These are phyloP conservation scores for Tachina lurida DNA, from an alignment of 2,888 invertebrate genomes.

Conservation along the genomic window DNA sequence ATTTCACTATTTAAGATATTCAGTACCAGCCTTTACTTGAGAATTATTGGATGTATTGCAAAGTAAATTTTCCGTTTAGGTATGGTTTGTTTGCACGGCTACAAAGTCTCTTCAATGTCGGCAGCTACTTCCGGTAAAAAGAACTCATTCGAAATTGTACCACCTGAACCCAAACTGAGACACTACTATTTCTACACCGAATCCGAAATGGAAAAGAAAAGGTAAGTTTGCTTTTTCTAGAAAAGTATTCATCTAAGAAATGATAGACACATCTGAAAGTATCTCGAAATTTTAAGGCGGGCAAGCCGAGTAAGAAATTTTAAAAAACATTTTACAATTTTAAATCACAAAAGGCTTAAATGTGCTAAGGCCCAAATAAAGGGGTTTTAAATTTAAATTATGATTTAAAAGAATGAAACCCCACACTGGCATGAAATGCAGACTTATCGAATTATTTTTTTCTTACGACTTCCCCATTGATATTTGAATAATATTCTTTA, in stretches of 20 bases:
- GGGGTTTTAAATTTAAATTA: too few relatives aligned
- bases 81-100: conserved; percentile 96
- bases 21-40: too few relatives aligned
- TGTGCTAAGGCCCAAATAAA: too few relatives aligned
- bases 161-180: conserved; percentile 92
- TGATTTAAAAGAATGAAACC: too few relatives aligned
- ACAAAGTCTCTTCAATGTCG: conserved; percentile 90
- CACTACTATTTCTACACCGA: conserved; percentile 97
- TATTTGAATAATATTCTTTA: neutral
- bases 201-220: conserved; percentile 96
- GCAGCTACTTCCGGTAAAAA: conserved; percentile 92
- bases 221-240: conserved; percentile 84
- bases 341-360: too few relatives aligned
- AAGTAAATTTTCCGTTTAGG: conserved; percentile 84
- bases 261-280: too few relatives aligned
- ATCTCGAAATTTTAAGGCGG: too few relatives aligned
- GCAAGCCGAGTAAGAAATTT: too few relatives aligned
- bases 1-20: too few relatives aligned
- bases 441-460: neutral
- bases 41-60: too few relatives aligned
- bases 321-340: too few relatives aligned
- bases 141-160: conserved; percentile 95
- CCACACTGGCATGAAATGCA: too few relatives aligned
- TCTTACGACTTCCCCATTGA: neutral
- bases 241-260: neutral